Conservation (phyloP, 2,888 invertebrate genomes). For the Melikaiella ostensackeni region DNA sequence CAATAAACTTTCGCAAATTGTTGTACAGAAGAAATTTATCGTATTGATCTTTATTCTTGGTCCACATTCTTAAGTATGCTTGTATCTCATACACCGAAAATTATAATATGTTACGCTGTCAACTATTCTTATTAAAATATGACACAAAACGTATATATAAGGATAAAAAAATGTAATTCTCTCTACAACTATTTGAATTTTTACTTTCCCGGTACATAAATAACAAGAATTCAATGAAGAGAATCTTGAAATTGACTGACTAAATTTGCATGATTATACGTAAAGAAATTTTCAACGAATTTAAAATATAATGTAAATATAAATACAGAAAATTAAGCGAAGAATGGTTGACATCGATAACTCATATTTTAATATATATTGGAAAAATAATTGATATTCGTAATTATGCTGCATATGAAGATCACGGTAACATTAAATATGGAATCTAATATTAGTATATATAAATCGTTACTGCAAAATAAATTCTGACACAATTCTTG, state of each 20-base stretch:
- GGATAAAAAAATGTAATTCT: neutral
- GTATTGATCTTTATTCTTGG: neutral
- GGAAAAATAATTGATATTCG: slow-evolving; percentile 42
- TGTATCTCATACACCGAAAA: neutral
- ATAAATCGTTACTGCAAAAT: neutral
- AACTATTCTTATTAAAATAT: neutral
- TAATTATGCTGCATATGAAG: slow-evolving; percentile 33
- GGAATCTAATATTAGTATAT: slow-evolving; percentile 6
- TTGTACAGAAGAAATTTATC: neutral
- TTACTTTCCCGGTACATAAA: no score
- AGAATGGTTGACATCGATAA: slow-evolving; percentile 23
- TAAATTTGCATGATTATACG: neutral
- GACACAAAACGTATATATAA: neutral
- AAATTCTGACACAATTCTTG: neutral
- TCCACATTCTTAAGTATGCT: neutral
- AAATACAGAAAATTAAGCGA: slow-evolving; percentile 35
- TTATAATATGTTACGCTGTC: neutral
- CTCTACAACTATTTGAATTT: neutral
- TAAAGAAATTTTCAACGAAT: neutral
- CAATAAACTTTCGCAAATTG: neutral
- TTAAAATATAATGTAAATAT: slow-evolving; percentile 8
- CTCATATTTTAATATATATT: slow-evolving; percentile 9
- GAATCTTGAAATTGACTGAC: neutral
- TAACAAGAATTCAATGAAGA: neutral
- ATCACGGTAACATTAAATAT: slow-evolving; percentile 38